These are phyloP conservation scores for Rhodophaea formosa DNA, from an alignment of 2,888 invertebrate species.

Conservation along the genomic window DNA sequence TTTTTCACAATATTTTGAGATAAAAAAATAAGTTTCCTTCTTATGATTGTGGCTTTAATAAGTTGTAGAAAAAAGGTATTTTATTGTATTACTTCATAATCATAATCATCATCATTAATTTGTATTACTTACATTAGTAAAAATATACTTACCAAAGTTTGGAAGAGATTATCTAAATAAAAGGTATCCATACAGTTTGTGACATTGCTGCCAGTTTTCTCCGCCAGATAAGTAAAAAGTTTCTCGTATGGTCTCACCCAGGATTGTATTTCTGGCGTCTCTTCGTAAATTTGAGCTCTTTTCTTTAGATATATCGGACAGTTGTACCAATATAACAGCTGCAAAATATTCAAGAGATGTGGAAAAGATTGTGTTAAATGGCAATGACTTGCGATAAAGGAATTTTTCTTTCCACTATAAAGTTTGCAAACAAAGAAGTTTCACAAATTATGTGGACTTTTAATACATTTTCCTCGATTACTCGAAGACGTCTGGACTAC, in stretches of 20 bases:
- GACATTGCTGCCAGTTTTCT: constrained; percentile 60
- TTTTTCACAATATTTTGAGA: too few relatives aligned
- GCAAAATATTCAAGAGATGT: constrained; percentile 30
- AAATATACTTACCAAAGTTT: constrained; percentile 61
- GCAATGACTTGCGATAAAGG: too few relatives aligned
- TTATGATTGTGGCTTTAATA: background rate
- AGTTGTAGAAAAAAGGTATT: too few relatives aligned
- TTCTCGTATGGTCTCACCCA: constrained; percentile 50
- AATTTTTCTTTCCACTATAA: too few relatives aligned
- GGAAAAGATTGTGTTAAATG: background rate
- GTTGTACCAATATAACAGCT: constrained; percentile 75
- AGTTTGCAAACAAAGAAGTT: too few relatives aligned
- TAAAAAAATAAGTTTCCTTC: too few relatives aligned
- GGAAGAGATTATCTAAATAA: constrained; percentile 70
- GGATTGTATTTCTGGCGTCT: constrained; percentile 47
- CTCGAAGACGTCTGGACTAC: too few relatives aligned
- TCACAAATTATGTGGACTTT: too few relatives aligned
- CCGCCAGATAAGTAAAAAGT: constrained; percentile 50
- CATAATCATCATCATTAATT: too few relatives aligned
- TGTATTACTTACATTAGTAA: too few relatives aligned
- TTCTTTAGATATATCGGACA: constrained; percentile 62
- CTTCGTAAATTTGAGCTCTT: constrained; percentile 48
- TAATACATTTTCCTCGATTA: too few relatives aligned
- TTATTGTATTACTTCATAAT: too few relatives aligned
- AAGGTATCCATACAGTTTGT: constrained; percentile 68